Base-by-base conservation (phyloP, 2,888 invertebrate genomes). In the Euzophera pinguis region DNA sequence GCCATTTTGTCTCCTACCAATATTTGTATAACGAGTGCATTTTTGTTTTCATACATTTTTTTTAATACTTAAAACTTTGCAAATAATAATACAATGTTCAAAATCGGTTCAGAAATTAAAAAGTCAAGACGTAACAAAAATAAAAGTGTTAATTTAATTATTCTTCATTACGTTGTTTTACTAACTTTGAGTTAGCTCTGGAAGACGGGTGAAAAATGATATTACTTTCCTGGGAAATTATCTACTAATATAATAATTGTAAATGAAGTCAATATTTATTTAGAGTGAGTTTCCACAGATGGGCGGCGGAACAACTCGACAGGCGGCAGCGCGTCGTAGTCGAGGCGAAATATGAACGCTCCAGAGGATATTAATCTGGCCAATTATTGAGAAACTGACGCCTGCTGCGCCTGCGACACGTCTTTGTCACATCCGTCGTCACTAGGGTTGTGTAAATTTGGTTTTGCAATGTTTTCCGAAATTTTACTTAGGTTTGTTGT, bases 331-430 rank as follows among this genome's bases (percentile, higher is more conserved):
- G 10, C 58, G 62, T 59, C 69, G 72, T 66, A 71, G 69, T 60
- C 71, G 74, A 78, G 74, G 81, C 79, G 82, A 84, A 87, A 87
- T 86, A 85, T 82, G 84, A 84, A 80, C 79, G 81, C 80, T 75
- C 78, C 72, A 67, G 60, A 66, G 69, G 77, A 75, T 81, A 86
- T 88, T 85, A 87, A 88, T 88, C 85, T 83, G 74, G 67, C 81
- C 78, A 88, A 87, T 88, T 84, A 88, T 86, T 84, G 81, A 75
- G 82, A 86, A 83, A 84, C 78, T 77, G 80, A 79, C 81, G 80
- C 78, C 22, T 22, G 32, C 78, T 73, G 74, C 62, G 62, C 41
- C 78, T 73, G 43, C 67, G 73, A 73, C 78, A 75, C 74, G 75
- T 78, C 78, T 83, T 81, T 81, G 82, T 78, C 78, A 72, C 79